Conservation (phyloP, 1,140 invertebrate genomes). For the Thaumetopoea pityocampa region DNA sequence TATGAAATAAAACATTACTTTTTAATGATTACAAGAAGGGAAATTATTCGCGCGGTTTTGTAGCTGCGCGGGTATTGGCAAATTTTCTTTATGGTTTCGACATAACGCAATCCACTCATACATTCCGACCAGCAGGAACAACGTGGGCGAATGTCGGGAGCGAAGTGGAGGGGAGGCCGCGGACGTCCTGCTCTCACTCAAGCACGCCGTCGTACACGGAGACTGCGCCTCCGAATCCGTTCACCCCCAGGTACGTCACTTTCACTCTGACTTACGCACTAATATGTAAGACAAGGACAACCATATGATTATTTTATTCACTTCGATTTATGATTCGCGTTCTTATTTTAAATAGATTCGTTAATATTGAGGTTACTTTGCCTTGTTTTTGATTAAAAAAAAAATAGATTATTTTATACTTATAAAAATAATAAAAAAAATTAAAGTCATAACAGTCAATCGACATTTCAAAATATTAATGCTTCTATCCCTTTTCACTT, state of each 20-base stretch:
- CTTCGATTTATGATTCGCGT: neutral
- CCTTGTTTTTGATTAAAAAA: no score
- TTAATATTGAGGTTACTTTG: no score
- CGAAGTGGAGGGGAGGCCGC: slow-evolving; percentile 79
- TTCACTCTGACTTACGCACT: slow-evolving; percentile 22
- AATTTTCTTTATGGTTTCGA: no score
- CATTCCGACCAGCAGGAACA: slow-evolving; percentile 44
- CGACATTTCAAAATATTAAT: no score
- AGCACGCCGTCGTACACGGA: slow-evolving; percentile 91
- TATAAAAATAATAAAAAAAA: no score
- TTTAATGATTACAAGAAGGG: no score
- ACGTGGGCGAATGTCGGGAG: slow-evolving; percentile 55
- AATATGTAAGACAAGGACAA: slow-evolving; percentile 23
- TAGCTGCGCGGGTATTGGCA: no score
- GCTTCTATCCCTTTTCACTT: no score
- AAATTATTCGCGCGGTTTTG: no score
- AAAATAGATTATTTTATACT: no score
- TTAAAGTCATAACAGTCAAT: no score
- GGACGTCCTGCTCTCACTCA: slow-evolving; percentile 89
- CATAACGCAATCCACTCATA: slow-evolving; percentile 1
- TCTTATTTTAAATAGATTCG: neutral
- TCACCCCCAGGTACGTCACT: slow-evolving; percentile 62
- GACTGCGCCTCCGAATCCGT: slow-evolving; percentile 65
- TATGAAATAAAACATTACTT: no score
- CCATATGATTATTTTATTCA: slow-evolving; percentile 5